Conservation (phyloP, 2,113 vertebrate genomes). For the Rafetus swinhoei region DNA sequence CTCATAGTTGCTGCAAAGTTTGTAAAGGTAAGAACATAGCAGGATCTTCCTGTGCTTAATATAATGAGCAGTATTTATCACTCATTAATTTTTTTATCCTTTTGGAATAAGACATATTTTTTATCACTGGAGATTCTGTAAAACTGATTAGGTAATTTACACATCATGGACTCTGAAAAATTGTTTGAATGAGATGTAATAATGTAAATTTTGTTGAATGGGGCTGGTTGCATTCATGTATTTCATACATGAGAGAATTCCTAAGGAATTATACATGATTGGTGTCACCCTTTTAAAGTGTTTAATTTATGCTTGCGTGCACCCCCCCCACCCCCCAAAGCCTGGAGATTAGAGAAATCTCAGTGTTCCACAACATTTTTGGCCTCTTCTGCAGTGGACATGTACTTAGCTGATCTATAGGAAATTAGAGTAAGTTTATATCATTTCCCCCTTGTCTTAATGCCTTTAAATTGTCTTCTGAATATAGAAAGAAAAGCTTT, state of each 20-base stretch:
- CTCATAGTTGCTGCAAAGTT: constrained; percentile 94
- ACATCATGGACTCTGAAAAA: constrained; percentile 13
- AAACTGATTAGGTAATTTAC: constrained; percentile 11
- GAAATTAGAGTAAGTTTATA: not conserved
- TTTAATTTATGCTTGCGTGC: constrained; percentile 26
- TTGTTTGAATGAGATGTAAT: constrained; percentile 32
- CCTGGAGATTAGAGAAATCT: constrained; percentile 13
- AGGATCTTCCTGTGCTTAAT: not conserved
- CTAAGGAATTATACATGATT: not conserved
- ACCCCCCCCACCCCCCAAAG: not conserved
- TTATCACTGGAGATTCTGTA: not conserved
- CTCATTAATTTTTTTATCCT: not conserved
- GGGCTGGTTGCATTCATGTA: not conserved
- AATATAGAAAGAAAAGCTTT: not conserved
- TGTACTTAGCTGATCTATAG: not conserved
- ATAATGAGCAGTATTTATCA: not conserved
- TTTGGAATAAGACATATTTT: not conserved
- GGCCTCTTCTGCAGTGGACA: not conserved
- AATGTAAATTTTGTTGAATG: constrained; percentile 28
- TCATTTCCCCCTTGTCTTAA: constrained; percentile 4
- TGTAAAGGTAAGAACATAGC: constrained; percentile 89
- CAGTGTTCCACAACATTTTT: not conserved
- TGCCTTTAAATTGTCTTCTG: not conserved
- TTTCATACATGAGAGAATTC: constrained; percentile 31
- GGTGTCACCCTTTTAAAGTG: constrained; percentile 6